Evolutionary conservation across 2,888 invertebrate species (phyloP).

Genomic region (Glyphotaelius pellucidus): DNA sequence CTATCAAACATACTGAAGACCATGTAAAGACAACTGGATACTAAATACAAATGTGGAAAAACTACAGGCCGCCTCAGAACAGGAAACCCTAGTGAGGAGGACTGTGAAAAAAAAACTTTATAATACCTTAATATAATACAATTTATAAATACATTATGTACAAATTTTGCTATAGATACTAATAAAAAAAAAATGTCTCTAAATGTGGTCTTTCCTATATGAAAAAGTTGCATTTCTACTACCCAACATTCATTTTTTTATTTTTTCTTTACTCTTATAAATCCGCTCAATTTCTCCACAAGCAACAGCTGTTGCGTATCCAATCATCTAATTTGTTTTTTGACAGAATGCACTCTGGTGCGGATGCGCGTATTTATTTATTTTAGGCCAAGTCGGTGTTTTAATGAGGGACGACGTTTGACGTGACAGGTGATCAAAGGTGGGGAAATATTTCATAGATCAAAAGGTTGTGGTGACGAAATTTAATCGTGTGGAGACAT

Average conservation of each 20-base stretch:
- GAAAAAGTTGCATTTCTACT: background rate
- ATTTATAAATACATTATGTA: too few species aligned
- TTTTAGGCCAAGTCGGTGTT: background rate
- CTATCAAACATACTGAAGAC: too few species aligned
- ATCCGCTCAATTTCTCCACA: background rate
- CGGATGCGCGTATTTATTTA: background rate
- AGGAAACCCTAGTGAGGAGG: too few species aligned
- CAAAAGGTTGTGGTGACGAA: background rate
- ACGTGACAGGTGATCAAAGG: background rate
- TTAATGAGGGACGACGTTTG: background rate
- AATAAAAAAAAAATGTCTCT: too few species aligned
- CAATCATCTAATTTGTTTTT: slow-evolving; percentile 6
- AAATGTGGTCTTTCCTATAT: background rate
- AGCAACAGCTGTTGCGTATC: background rate
- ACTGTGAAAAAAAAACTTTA: too few species aligned
- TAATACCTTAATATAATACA: too few species aligned
- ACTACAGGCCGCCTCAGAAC: too few species aligned
- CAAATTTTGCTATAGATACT: too few species aligned
- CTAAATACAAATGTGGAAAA: too few species aligned
- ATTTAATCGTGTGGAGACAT: background rate
- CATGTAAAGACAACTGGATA: too few species aligned
- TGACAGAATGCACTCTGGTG: background rate
- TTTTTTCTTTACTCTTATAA: background rate
- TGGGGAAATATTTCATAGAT: background rate
- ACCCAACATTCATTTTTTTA: too few species aligned